Conservation (phyloP, 2,113 vertebrate species). For the Semnopithecus entellus region DNA sequence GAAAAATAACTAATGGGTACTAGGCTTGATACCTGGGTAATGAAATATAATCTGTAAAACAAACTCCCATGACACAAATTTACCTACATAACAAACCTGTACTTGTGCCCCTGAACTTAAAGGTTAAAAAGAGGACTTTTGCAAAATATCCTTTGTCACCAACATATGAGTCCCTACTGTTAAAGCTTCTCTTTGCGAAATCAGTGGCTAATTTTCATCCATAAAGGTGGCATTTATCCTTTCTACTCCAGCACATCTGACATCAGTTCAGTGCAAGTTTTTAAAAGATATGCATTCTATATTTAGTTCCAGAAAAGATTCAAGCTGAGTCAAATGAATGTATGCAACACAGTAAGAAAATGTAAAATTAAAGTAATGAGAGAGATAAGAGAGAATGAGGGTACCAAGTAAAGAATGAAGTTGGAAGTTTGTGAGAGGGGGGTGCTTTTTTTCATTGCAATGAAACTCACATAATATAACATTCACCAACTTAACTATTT, state of each 20-base stretch:
- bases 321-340: not conserved
- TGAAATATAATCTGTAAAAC: no score
- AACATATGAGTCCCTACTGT: not conserved
- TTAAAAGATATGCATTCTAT: not conserved
- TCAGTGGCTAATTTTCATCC: not conserved
- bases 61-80: no score
- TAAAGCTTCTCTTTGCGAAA: not conserved
- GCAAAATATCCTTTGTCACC: not conserved
- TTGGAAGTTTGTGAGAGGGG: not conserved
- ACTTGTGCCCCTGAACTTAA: no score
- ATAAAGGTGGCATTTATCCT: not conserved
- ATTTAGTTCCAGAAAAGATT: not conserved
- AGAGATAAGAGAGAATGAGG: not conserved
- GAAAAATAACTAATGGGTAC: no score
- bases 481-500: not conserved
- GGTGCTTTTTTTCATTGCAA: not conserved
- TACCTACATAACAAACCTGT: no score
- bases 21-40: no score
- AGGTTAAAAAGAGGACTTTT: not conserved
- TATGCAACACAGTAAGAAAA: not conserved
- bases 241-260: not conserved
- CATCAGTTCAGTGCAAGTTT: not conserved
- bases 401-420: not conserved
- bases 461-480: not conserved
- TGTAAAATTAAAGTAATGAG: not conserved